Evolutionary conservation across 1,140 invertebrate species (phyloP), one percentile per base, ranked within the genome.

Genomic region (Cotesia chilonis): DNA sequence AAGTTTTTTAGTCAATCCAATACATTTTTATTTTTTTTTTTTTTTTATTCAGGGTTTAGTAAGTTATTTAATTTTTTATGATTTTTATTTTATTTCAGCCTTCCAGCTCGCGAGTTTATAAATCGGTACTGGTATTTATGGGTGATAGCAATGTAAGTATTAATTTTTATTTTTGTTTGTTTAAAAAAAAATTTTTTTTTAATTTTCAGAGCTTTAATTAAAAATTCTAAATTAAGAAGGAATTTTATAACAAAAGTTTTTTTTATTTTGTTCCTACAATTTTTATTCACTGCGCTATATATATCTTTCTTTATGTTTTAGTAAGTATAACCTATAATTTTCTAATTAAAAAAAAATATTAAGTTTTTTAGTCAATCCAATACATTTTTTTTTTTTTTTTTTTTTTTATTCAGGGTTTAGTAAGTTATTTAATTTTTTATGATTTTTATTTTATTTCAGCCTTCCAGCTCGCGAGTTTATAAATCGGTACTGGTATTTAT

Each of bases 161-260:
- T 35, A 63, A 28, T 28, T 28, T 28, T 52, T 55, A 73, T 38
- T 68, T 6, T 14, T 12, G 17, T 28, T 41, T 59, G 47, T 28
- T 37, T n/a, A 37, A 10, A 61, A 54, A 14, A 17, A 17, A 17
- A 17, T 17, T 17, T 17, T 17, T 17, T 17, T 17, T 1, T 17
- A 17, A 17, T 17, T 17, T 17, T 17, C 0, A 17, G 17, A 17
- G 17, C 17, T 17, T 17, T 17, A 17, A 17, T 84, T 64, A 80
- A 80, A 51, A 36, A 78, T 14, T 37, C 57, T 0, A 66, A 67
- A 12, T 36, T 84, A 1, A 76, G 83, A 36, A 76, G 82, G 36
- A 73, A 20, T 10, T 85, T 85, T 51, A 75, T 85, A 4, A 73
- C 76, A 63, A 82, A 81, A 74, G 80, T 85, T 6, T 84, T 83